Evolutionary conservation across 2,888 invertebrate species (phyloP), one percentile per base, ranked within the genome.

Genomic region (Zaprionus lineosus): DNA sequence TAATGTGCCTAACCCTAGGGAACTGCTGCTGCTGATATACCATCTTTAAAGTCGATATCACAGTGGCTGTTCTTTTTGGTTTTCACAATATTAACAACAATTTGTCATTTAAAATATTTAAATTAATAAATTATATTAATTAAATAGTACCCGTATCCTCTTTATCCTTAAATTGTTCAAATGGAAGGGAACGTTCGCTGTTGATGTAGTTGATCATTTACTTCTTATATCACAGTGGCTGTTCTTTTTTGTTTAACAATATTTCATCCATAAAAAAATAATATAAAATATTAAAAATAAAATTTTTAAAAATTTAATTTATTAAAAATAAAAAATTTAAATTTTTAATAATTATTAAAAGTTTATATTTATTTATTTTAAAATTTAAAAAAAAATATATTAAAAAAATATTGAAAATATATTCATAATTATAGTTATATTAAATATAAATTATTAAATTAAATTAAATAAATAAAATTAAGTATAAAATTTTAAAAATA

Each of bases 151-250:
- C 12, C 55, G 34, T 33, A 34, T 58, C 53, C 34, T 39, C 15
- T 24, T 26, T 11, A 8, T 44, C 41, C 12, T 18, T 51, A 65
- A 71, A 71, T 87, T 84, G 58, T 65, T 66, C 44, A 86, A 87
- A 87, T 61, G 59, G 57, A 81, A 86, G 86, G 46, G 86, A 86
- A 84, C 84, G 51, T 62, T 66, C 60, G 78, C 78, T 86, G 71
- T 43, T 86, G 86, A 84, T 86, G 64, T 86, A 86, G 60, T 74
- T 24, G 11, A 43, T 39, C 33, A 14, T 34, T 18, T 29, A 44
- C 29, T 43, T 47, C 53, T 36, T 88, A 89, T 89, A 89, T 89
- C 89, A 89, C 89, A 89, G 89, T 88, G 87, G 89, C 89, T 89
- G 89, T 89, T 89, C 89, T 89, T 86, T 88, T 86, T 86, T 81